Conservation (phyloP, 2,888 invertebrate species). For the Amblyjoppa fuscipennis region DNA sequence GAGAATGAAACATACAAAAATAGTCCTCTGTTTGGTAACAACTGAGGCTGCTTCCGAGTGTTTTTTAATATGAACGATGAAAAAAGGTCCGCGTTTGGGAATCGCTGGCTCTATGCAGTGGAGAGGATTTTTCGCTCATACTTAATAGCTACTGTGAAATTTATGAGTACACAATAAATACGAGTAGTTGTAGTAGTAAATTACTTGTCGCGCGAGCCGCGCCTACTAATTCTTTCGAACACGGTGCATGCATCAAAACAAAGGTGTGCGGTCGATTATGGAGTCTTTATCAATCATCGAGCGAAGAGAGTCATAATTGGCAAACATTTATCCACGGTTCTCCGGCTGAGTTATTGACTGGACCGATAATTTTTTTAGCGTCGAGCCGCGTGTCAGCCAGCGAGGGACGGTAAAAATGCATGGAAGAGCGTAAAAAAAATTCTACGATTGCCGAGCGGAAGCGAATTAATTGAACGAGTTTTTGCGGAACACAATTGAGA, state of each 20-base stretch:
- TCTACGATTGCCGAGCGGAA: neutral
- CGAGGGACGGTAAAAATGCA: neutral
- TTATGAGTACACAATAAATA: constrained; percentile 5
- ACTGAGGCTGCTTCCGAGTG: neutral
- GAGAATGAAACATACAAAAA: neutral
- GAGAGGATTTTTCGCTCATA: constrained; percentile 8
- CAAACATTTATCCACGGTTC: constrained; percentile 4
- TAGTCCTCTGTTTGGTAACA: neutral
- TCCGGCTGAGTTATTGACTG: constrained; percentile 4
- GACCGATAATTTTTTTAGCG: constrained; percentile 11
- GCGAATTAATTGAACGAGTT: constrained; percentile 26
- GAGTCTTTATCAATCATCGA: constrained; percentile 16
- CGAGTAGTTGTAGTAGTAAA: constrained; percentile 20
- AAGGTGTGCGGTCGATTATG: neutral
- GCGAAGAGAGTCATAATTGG: constrained; percentile 1
- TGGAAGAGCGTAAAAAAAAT: neutral
- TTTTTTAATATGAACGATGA: neutral
- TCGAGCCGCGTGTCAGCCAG: neutral
- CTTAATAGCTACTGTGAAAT: neutral
- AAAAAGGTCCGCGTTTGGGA: constrained; percentile 1
- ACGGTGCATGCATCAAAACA: neutral
- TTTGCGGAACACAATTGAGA: constrained; percentile 21
- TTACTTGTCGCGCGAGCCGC: constrained; percentile 17
- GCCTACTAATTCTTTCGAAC: neutral
- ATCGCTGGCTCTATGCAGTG: constrained; percentile 4